A percentile compares a stretch with the other conserved stretches of the same genome.
phyloP scores from a whole-genome alignment of 1,140 invertebrate genomes.

The Drosophila albomicans region DNA sequence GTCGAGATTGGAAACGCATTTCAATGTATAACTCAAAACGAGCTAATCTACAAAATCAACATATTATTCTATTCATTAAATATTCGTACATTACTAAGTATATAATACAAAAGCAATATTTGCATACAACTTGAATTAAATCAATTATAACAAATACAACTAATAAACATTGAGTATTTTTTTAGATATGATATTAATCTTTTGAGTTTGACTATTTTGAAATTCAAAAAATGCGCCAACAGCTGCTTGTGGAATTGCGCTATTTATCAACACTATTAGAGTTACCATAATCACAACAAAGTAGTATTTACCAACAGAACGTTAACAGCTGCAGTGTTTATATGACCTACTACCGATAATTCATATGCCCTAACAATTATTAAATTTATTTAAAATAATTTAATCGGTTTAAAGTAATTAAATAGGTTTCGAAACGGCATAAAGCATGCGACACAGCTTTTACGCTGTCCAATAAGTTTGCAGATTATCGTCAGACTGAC shows the following conservation, averaged over 20 bases:
- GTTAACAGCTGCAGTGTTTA: too few relatives aligned
- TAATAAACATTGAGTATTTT: neutral
- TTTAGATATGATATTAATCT: neutral
- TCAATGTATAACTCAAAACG: constrained; percentile 30
- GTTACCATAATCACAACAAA: neutral
- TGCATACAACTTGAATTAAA: constrained; percentile 52
- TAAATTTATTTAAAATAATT: too few relatives aligned
- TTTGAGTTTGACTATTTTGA: neutral
- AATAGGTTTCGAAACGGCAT: too few relatives aligned
- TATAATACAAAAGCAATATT: constrained; percentile 56
- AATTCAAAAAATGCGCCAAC: neutral
- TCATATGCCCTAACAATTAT: too few relatives aligned
- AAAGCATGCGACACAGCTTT: too few relatives aligned
- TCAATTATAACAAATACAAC: constrained; percentile 38
- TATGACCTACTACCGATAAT: too few relatives aligned
- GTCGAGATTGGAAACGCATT: constrained; percentile 55
- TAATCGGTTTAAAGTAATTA: too few relatives aligned
- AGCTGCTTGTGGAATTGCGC: neutral
- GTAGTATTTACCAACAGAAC: too few relatives aligned
- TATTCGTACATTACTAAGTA: constrained; percentile 39
- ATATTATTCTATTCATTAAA: constrained; percentile 30
- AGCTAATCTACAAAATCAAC: constrained; percentile 13
- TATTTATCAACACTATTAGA: constrained; percentile 12
- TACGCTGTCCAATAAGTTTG: too few relatives aligned
- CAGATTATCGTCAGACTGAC: too few relatives aligned